Evolutionary conservation across 2,888 invertebrate genomes (phyloP), one percentile per base, ranked within the genome.

Genomic region (Sarcophaga variegata): DNA sequence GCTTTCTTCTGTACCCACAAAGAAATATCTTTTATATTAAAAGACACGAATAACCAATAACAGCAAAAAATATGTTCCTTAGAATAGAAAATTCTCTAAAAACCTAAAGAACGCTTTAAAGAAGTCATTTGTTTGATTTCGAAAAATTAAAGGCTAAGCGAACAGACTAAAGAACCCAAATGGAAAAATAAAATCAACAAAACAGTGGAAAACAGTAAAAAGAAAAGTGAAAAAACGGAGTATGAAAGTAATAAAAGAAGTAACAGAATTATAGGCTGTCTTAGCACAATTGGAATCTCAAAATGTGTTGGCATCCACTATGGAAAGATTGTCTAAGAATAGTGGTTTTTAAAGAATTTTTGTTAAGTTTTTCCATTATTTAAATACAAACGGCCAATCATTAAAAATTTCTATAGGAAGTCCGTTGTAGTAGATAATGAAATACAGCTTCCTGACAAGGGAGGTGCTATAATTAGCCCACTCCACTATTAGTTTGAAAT

Each of bases 1-100:
- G 91, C 88, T 85, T 83, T 71, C 70, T 63, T 63, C 27, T 54
- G 67, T 72, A 45, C n/a, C 8, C 14, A 14, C 4, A 54, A 54
- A 54, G 17, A 54, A 54, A 14, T 62, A 4, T 25, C 10, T 49
- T 25, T 45, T 67, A 45, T 66, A 8, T 78, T 37, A 37, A 22
- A 74, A 62, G 20, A 75, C 8, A 70, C 12, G 45, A 25, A 76
- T 59, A 20, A 70, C 22, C 70, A 45, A 81, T n/a, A 70, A 12
- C n/a, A 49, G 12, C 1, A 49, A 17, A 54, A 54, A 17, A 14
- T 14, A 0, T 14, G 54, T 54, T 17, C 2, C 5, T 54, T 54
- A 54, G 1, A 14, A 54, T 4, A 54, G 14, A 54, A 14, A 54
- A 14, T 54, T 14, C 17, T 54, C 4, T 14, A 45, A 27, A 54